Evolutionary conservation across 2,797 vertebrate species (phyloP).

Genomic region (Pangasius krempfi): DNA sequence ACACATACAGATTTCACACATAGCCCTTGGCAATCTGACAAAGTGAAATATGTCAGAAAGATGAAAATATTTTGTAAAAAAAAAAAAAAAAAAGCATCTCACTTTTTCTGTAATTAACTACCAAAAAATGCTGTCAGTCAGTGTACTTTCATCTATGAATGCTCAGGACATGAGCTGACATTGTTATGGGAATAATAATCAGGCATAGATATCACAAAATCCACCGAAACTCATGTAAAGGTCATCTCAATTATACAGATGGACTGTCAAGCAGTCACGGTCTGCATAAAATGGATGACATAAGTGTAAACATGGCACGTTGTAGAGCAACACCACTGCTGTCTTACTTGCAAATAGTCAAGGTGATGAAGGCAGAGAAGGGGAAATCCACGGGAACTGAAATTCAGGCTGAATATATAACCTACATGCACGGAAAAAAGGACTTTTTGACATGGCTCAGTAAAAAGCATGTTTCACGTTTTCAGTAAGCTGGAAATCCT

Average conservation of each 20-base stretch:
- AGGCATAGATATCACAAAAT: constrained; percentile 71
- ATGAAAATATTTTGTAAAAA: constrained; percentile 21
- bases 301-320: constrained; percentile 66
- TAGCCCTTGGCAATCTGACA: constrained; percentile 38
- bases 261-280: constrained; percentile 72
- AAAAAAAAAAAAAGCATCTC: constrained; percentile 26
- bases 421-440: constrained; percentile 45
- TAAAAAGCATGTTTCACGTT: constrained; percentile 47
- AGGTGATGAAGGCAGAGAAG: constrained; percentile 46
- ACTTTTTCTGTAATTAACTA: constrained; percentile 68
- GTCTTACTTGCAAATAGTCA: constrained; percentile 45
- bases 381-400: constrained; percentile 54
- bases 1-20: constrained; percentile 28
- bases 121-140: constrained; percentile 70
- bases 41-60: constrained; percentile 26
- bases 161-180: constrained; percentile 69
- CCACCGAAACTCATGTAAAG: constrained; percentile 71
- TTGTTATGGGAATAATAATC: constrained; percentile 72
- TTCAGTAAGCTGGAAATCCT: constrained; percentile 47
- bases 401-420: constrained; percentile 47
- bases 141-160: constrained; percentile 46
- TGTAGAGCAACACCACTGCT: constrained; percentile 48
- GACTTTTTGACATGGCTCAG: constrained; percentile 30
- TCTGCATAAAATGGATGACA: constrained; percentile 72
- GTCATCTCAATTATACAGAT: constrained; percentile 77